Evolutionary conservation across 2,113 vertebrate genomes (phyloP), one percentile per base, ranked within the genome.

Genomic region (Cottus gobio): DNA sequence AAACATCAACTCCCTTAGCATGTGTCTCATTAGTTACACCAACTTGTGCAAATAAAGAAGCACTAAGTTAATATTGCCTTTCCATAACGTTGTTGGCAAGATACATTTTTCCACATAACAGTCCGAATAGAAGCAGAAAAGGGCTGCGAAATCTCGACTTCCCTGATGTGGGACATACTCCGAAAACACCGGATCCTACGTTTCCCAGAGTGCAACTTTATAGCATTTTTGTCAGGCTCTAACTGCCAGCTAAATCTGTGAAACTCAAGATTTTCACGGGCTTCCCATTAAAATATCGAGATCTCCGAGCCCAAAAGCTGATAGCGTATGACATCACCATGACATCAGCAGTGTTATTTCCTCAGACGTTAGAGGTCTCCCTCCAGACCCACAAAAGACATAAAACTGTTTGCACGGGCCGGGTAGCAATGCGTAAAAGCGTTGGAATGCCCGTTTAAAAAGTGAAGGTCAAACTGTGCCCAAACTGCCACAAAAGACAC

Each of bases 181-280:
- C n/a, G 36, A 22, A 34, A 79, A 20, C 26, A 71, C 13, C 7
- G 8, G 9, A 37, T 72, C n/a, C 48, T 56, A 58, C 61, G 28
- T 52, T 79, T 42, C 70, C 42, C 42, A 80, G 31, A 20, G 31
- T 71, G 58, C 66, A 63, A 42, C 44, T 39, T 62, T 2, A 42
- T 2, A 8, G 42, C 5, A 12, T 48, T 52, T 60, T 56, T 56
- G 4, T 63, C 36, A 70, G 16, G 58, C 30, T 2, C 7, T 60
- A 10, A 37, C 9, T 42, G 34, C 34, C 12, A 31, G 52, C 28
- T 39, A 36, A 57, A 28, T 31, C 15, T 65, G 28, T 64, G 4
- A 57, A 48, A 79, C 52, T 3, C 11, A 22, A n/a, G n/a, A 30
- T 37, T 4, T 30, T 24, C 13, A 46, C 20, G 24, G 37, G 22